Percentiles rank a stretch among this genome's conserved stretches.
These are phyloP conservation scores for Drosophila eohydei DNA, from an alignment of 2,888 invertebrate genomes.

Conservation along the genomic window DNA sequence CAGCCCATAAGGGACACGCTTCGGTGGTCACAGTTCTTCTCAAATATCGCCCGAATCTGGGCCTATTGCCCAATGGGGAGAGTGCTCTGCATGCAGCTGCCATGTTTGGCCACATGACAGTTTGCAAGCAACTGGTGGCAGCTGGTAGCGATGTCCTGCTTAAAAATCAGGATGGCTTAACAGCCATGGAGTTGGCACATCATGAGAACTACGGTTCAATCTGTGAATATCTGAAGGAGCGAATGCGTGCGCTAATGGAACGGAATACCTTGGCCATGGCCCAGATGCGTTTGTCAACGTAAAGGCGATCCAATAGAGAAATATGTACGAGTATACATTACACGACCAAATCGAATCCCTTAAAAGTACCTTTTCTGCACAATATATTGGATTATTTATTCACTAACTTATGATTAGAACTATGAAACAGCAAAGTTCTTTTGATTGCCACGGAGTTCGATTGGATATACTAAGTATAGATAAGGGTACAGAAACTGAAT, in stretches of 20 bases:
- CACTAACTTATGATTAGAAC: constrained; percentile 28
- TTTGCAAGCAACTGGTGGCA: constrained; percentile 90
- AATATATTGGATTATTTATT: constrained; percentile 59
- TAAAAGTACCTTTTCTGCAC: constrained; percentile 72
- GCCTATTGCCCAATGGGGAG: constrained; percentile 95
- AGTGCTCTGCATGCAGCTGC: constrained; percentile 96
- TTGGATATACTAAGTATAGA: not conserved
- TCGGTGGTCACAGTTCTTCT: constrained; percentile 94
- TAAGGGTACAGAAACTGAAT: not conserved
- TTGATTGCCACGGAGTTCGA: constrained; percentile 30
- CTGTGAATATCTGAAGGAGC: constrained; percentile 84
- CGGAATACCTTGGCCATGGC: constrained; percentile 58
- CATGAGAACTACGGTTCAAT: constrained; percentile 84
- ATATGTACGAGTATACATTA: constrained; percentile 1
- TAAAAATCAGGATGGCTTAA: constrained; percentile 90
- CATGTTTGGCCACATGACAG: constrained; percentile 93
- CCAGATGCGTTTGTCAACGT: constrained; percentile 60
- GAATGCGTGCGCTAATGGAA: constrained; percentile 68
- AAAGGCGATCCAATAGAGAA: constrained; percentile 22
- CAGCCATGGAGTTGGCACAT: constrained; percentile 88
- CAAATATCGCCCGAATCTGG: constrained; percentile 92
- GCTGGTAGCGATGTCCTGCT: constrained; percentile 89
- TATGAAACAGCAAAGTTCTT: constrained; percentile 22
- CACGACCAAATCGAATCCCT: constrained; percentile 45
- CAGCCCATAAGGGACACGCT: constrained; percentile 96